These are phyloP conservation scores for Melinaea menophilus DNA, from an alignment of 2,888 invertebrate species.

Conservation along the genomic window DNA sequence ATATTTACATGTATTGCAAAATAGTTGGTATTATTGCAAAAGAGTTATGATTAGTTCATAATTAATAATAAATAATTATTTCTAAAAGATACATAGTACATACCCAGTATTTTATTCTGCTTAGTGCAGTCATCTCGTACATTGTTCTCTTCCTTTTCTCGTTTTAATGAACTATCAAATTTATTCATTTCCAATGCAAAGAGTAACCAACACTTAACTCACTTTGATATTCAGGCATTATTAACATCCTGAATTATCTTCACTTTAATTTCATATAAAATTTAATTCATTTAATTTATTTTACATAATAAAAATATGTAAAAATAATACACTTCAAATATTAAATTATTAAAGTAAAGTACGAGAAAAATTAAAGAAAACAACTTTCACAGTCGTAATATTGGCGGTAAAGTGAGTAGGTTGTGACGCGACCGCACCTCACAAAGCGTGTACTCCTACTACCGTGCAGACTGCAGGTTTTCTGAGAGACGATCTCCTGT, in stretches of 20 bases:
- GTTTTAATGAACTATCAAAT: conserved; percentile 54
- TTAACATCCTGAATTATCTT: neutral
- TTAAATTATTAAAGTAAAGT: too few species aligned
- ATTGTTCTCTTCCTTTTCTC: conserved; percentile 55
- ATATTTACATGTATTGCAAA: too few species aligned
- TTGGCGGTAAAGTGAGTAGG: conserved; percentile 46
- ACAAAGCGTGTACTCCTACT: conserved; percentile 25
- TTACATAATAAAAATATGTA: too few species aligned
- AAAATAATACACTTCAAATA: too few species aligned
- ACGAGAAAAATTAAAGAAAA: too few species aligned
- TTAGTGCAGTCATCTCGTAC: conserved; percentile 65
- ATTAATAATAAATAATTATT: neutral
- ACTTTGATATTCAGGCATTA: conserved; percentile 15
- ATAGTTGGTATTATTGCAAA: neutral
- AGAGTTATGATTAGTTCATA: neutral
- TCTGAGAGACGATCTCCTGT: neutral
- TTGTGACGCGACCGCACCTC: conserved; percentile 36
- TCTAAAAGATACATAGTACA: conserved; percentile 30
- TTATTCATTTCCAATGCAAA: conserved; percentile 61
- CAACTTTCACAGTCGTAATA: conserved; percentile 35
- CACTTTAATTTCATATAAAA: neutral
- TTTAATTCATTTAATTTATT: too few species aligned
- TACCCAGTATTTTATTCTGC: conserved; percentile 65
- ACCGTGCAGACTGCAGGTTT: conserved; percentile 12
- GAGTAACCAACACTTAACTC: conserved; percentile 22